phyloP scores from a whole-genome alignment of 2,888 invertebrate species.

The Lycocerus yunnanus region DNA sequence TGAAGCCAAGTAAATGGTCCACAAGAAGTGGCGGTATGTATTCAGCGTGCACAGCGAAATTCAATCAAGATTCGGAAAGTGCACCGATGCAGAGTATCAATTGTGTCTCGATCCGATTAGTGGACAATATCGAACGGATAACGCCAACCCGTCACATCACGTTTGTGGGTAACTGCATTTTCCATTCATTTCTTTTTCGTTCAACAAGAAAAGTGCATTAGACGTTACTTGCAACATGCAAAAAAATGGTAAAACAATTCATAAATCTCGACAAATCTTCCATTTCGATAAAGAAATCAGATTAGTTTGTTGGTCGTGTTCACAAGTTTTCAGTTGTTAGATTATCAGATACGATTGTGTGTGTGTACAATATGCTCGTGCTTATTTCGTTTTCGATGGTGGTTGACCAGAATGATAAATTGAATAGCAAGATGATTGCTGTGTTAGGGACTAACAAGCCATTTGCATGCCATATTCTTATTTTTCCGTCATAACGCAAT shows the following conservation, averaged over 20 bases:
- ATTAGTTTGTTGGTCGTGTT: neutral
- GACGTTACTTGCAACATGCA: neutral
- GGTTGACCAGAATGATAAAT: constrained; percentile 36
- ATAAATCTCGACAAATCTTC: neutral
- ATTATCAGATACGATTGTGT: neutral
- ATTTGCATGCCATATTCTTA: constrained; percentile 38
- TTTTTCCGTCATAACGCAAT: neutral
- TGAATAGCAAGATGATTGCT: constrained; percentile 34
- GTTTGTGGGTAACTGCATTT: constrained; percentile 26
- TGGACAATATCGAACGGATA: constrained; percentile 26
- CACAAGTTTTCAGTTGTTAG: neutral
- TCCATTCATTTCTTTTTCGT: constrained; percentile 25
- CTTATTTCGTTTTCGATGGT: constrained; percentile 18
- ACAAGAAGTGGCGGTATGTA: constrained; percentile 25
- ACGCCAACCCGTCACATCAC: constrained; percentile 24
- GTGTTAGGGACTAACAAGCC: constrained; percentile 35
- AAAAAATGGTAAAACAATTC: neutral
- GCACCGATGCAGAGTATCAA: constrained; percentile 24
- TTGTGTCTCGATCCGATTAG: constrained; percentile 30
- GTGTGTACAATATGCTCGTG: neutral
- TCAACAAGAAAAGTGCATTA: constrained; percentile 29
- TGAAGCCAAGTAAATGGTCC: constrained; percentile 12
- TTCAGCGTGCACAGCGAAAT: constrained; percentile 25
- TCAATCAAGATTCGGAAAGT: constrained; percentile 22
- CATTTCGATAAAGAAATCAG: neutral